Evolutionary conservation across 2,113 vertebrate genomes (phyloP).

Genomic region (Thunnus maccoyii): DNA sequence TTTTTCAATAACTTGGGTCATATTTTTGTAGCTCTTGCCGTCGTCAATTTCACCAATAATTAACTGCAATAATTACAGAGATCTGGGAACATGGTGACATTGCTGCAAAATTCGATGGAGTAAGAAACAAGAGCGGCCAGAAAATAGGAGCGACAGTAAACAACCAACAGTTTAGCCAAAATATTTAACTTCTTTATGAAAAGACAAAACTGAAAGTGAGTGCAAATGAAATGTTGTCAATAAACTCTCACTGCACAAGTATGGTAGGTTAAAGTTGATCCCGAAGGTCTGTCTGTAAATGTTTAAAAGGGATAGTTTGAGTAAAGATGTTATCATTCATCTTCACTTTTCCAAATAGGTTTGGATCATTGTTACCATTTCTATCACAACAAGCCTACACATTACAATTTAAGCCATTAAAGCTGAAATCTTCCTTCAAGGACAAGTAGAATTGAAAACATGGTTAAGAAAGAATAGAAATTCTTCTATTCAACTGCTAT

Average conservation of each 20-base stretch:
- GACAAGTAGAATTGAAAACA: background rate
- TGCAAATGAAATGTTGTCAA: background rate
- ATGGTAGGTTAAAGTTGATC: background rate
- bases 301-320: no score
- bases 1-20: background rate
- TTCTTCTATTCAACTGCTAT: background rate
- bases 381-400: background rate
- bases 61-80: background rate
- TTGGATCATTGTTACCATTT: no score
- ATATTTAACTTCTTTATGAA: no score
- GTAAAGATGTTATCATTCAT: no score
- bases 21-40: background rate
- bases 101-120: no score
- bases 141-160: no score
- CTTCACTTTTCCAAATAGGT: no score
- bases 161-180: no score
- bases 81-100: background rate
- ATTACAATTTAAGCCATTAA: background rate
- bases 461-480: background rate
- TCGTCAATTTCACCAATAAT: background rate
- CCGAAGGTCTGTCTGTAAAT: background rate
- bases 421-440: background rate
- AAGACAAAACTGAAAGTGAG: no score
- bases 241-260: background rate
- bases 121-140: no score